Base-by-base conservation (phyloP, 2,888 invertebrate genomes). In the Phorcus lineatus region DNA sequence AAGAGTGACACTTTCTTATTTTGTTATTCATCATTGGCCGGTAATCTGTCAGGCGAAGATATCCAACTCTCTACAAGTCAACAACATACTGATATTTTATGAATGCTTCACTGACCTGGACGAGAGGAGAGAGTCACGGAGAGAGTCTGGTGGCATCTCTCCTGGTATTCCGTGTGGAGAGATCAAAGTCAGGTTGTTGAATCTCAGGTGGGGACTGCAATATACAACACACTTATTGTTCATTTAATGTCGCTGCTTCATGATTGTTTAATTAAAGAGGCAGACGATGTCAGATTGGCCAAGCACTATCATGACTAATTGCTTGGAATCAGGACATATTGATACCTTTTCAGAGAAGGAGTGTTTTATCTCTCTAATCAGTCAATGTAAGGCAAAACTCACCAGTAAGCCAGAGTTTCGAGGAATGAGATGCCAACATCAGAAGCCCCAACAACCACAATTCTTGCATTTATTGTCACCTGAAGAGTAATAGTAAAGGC, bases 101-200 rank as follows among this genome's bases (percentile, higher is more conserved):
- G 47, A 47, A 47, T 47, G 47, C 47, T 47, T 47, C 47, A 40
- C 77, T 76, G 53, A 84, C 85, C 83, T 85, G 31, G 83, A 81
- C 9, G 85, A 85, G 55, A 90, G 80, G 87, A 92, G 88, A 54
- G 86, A 83, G 54, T 92, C 91, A 47, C 91, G 83, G 17, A 89
- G 83, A 31, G 87, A 84, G 82, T 91, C 90, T 1, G 90, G 89
- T 0, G 89, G 80, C 82, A 92, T 85, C 77, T 93, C 92, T 22
- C 93, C 93, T 0, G 91, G 95, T 67, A 95, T 88, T 0, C 96
- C 96, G 87, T 95, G 94, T 2, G 95, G 95, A 0, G 96, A 95
- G 1, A 97, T 94, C 70, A 97, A 91, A 0, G 95, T 96, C 22
- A 97, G 90, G 90, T 96, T 96, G 79, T 95, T 95, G 91, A 96